Conservation (phyloP, 2,888 invertebrate species). For the Coleophora flavipennella region DNA sequence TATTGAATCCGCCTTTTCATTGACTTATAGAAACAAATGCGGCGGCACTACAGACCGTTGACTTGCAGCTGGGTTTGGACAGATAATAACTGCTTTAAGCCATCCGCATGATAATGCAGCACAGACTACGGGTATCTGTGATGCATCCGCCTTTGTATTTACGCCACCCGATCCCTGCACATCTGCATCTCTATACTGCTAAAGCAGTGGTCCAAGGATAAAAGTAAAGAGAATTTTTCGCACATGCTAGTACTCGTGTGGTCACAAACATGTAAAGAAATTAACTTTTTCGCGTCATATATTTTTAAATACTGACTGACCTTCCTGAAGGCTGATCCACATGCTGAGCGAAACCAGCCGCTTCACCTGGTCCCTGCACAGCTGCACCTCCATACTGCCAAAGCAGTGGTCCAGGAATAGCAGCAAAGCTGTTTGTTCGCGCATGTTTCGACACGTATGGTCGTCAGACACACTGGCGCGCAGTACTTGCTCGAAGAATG, state of each 20-base stretch:
- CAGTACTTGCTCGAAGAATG: constrained; percentile 87
- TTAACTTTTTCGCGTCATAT: too few relatives aligned
- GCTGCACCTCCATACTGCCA: constrained; percentile 96
- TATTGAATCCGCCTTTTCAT: too few relatives aligned
- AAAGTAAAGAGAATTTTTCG: constrained; percentile 90
- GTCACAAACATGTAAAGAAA: too few relatives aligned
- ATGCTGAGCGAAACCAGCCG: constrained; percentile 92
- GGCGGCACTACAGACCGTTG: too few relatives aligned
- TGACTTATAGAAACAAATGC: too few relatives aligned
- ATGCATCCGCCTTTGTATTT: too few relatives aligned
- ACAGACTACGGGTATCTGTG: too few relatives aligned
- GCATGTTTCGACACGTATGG: constrained; percentile 45
- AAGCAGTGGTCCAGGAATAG: constrained; percentile 97
- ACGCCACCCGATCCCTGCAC: constrained; percentile 92
- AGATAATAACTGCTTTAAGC: too few relatives aligned
- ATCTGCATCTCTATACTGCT: constrained; percentile 97
- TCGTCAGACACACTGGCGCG: constrained; percentile 79
- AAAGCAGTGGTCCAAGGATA: constrained; percentile 96
- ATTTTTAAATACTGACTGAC: constrained; percentile 49
- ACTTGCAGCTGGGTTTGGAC: too few relatives aligned
- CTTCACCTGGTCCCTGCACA: constrained; percentile 94
- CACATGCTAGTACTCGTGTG: constrained; percentile 51
- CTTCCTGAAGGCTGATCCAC: constrained; percentile 91
- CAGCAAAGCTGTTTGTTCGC: constrained; percentile 90
- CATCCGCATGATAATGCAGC: too few relatives aligned